Conservation (phyloP, 1,140 invertebrate genomes). For the Latrodectus geometricus region DNA sequence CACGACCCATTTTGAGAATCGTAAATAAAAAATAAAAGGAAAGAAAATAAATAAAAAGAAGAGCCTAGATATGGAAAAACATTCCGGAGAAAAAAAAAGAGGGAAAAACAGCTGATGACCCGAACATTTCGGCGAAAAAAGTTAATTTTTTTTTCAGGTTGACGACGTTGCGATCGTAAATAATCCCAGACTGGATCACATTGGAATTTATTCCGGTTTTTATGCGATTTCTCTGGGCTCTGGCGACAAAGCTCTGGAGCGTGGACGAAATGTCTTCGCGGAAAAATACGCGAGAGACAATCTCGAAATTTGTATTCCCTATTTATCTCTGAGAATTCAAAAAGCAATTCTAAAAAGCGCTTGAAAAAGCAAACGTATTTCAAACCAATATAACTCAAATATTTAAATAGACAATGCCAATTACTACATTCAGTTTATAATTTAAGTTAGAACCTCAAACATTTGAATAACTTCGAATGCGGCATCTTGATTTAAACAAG, state of each 20-base stretch:
- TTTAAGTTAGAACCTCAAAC: no score
- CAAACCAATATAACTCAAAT: no score
- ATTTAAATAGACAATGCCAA: no score
- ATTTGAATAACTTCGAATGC: no score
- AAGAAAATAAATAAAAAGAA: no score
- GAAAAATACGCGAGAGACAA: conserved; percentile 29
- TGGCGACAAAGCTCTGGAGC: conserved; percentile 10
- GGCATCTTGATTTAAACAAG: no score
- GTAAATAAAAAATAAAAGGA: conserved; percentile 24
- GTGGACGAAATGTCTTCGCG: conserved; percentile 16
- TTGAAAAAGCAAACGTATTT: background rate
- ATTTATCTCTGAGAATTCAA: background rate
- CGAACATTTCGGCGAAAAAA: conserved; percentile 46
- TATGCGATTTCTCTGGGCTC: conserved; percentile 28
- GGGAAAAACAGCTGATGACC: conserved; percentile 50
- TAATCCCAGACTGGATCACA: conserved; percentile 45
- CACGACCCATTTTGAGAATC: conserved; percentile 32
- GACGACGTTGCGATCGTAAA: conserved; percentile 43
- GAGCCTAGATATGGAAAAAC: background rate
- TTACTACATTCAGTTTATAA: no score
- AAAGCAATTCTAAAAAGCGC: background rate
- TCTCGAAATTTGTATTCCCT: background rate
- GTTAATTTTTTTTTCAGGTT: conserved; percentile 34
- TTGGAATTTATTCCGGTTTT: conserved; percentile 38
- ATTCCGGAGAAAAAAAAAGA: background rate